Percentiles rank a stretch among this genome's conserved stretches.
These are phyloP conservation scores for Ischnura elegans DNA, from an alignment of 2,888 invertebrate genomes.

Conservation along the genomic window DNA sequence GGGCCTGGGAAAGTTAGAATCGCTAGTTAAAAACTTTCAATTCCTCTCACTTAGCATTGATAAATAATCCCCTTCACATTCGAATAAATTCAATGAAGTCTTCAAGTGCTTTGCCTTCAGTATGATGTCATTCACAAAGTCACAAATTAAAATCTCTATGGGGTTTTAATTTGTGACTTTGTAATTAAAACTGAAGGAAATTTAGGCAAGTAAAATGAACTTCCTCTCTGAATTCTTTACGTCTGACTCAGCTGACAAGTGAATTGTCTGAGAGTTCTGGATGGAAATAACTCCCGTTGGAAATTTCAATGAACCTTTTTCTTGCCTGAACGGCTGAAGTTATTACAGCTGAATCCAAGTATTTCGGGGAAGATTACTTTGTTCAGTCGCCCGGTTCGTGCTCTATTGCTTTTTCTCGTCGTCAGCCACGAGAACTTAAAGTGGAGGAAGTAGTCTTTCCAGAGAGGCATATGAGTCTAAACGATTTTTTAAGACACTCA, in stretches of 20 bases:
- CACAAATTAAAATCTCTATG: background rate
- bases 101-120: background rate
- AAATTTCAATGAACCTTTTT: background rate
- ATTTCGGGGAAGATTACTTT: background rate
- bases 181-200: background rate
- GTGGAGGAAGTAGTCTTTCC: background rate
- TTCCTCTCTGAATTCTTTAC: background rate
- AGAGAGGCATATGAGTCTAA: background rate
- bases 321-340: background rate
- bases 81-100: background rate
- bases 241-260: background rate
- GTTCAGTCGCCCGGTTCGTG: background rate
- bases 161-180: background rate
- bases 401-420: background rate
- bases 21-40: background rate
- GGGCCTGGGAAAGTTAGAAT: too few relatives aligned
- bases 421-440: background rate
- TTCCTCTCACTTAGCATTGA: background rate
- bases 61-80: background rate
- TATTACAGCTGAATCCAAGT: background rate
- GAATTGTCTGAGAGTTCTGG: too few relatives aligned
- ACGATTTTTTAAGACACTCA: background rate
- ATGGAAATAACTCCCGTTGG: background rate
- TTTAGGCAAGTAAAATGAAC: background rate
- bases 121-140: background rate